phyloP scores from a whole-genome alignment of 2,113 vertebrate genomes.

The Petroica traversi region DNA sequence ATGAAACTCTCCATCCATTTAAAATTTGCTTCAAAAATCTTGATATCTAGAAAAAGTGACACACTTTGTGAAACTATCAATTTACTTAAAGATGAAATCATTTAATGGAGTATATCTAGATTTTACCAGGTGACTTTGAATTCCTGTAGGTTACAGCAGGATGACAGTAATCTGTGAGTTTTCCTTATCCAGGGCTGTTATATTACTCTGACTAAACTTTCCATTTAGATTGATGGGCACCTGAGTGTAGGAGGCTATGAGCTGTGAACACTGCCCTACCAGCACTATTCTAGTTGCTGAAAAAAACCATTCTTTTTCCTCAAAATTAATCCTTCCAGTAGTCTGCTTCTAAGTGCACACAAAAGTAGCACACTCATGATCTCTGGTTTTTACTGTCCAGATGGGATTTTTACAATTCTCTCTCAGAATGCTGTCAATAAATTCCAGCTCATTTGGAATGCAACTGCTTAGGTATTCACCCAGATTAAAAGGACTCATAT shows the following conservation, averaged over 20 bases:
- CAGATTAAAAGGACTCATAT: not conserved
- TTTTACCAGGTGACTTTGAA: not conserved
- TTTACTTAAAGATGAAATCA: not conserved
- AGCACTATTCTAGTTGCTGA: not conserved
- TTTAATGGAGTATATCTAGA: not conserved
- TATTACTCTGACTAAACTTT: not conserved
- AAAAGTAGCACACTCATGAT: not conserved
- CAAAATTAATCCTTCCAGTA: not conserved
- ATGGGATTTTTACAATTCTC: not conserved
- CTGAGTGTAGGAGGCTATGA: not conserved
- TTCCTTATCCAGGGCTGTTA: not conserved
- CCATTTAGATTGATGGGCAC: not conserved
- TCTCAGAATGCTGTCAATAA: not conserved
- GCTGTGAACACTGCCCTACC: not conserved
- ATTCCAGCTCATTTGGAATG: slow-evolving; percentile 11
- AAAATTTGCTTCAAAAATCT: not conserved
- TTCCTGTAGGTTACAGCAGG: not conserved
- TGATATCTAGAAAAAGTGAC: not conserved
- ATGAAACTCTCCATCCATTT: not conserved
- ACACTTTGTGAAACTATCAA: not conserved
- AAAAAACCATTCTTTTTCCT: not conserved
- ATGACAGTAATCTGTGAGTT: not conserved
- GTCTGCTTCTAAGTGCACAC: not conserved
- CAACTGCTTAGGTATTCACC: not conserved
- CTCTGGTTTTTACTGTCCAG: not conserved